Evolutionary conservation across 1,140 invertebrate species (phyloP).

Genomic region (Steinernema feltiae): DNA sequence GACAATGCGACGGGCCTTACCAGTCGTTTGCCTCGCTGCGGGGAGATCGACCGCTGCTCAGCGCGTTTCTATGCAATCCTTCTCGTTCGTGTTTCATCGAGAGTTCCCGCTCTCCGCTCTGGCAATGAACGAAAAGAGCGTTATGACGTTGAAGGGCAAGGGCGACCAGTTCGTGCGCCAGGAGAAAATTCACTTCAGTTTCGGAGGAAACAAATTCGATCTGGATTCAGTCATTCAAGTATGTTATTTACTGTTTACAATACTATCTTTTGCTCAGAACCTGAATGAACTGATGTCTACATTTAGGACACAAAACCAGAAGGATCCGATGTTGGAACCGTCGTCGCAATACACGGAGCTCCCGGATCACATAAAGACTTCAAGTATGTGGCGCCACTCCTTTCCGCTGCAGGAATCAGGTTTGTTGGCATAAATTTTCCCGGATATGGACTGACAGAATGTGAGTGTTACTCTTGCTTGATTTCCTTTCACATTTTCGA

Average conservation of each 20-base stretch:
- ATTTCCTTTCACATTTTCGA: neutral
- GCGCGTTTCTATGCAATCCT: no score
- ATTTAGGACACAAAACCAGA: slow-evolving; percentile 35
- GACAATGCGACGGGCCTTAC: no score
- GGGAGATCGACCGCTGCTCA: no score
- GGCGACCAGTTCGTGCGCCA: neutral
- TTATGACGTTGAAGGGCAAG: neutral
- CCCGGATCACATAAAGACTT: slow-evolving; percentile 50
- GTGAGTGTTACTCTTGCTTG: slow-evolving; percentile 24
- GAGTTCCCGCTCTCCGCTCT: no score
- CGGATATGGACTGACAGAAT: slow-evolving; percentile 44
- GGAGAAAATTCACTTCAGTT: slow-evolving; percentile 1
- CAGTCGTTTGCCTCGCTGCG: no score
- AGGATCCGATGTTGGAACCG: slow-evolving; percentile 25
- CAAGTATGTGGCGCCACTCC: slow-evolving; percentile 42
- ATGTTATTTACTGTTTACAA: neutral
- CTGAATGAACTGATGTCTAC: neutral
- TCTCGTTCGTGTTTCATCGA: no score
- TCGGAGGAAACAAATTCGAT: slow-evolving; percentile 11
- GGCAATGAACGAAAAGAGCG: neutral
- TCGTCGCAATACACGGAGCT: slow-evolving; percentile 38
- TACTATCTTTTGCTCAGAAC: neutral
- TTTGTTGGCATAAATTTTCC: slow-evolving; percentile 46
- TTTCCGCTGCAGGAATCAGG: slow-evolving; percentile 33
- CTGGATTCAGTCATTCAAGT: neutral